Percentiles rank a stretch among this genome's conserved stretches.
These are phyloP conservation scores for Agapornis roseicollis DNA, from an alignment of 2,113 vertebrate genomes.

Conservation along the genomic window DNA sequence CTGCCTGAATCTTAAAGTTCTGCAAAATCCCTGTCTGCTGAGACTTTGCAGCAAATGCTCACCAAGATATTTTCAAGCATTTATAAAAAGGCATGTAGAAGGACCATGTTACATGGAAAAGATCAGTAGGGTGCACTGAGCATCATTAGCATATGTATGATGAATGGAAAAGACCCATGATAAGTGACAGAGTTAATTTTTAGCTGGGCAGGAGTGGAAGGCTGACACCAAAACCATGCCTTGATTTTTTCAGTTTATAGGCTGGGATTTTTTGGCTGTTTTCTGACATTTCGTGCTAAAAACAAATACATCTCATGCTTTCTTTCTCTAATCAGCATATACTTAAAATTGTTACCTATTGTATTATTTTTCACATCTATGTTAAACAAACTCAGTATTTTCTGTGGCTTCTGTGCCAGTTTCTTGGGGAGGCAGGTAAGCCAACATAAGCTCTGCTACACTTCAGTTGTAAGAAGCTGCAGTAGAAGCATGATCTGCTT, in stretches of 20 bases:
- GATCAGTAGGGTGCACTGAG: neutral
- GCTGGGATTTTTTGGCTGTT: accelerated
- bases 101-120: neutral
- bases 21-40: neutral
- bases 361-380: neutral
- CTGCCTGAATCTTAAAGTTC: neutral
- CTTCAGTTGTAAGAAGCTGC: neutral
- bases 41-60: neutral
- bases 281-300: neutral
- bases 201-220: neutral
- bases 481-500: neutral
- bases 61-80: neutral
- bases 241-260: neutral
- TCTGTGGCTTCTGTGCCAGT: neutral
- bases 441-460: neutral
- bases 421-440: neutral
- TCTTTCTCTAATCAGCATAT: neutral
- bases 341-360: neutral
- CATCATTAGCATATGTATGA: neutral
- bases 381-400: neutral
- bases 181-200: neutral
- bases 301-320: neutral
- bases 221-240: neutral
- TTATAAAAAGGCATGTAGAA: neutral
- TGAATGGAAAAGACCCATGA: neutral